phyloP scores from a whole-genome alignment of 1,140 invertebrate species.

The Cyrtorhinus lividipennis region DNA sequence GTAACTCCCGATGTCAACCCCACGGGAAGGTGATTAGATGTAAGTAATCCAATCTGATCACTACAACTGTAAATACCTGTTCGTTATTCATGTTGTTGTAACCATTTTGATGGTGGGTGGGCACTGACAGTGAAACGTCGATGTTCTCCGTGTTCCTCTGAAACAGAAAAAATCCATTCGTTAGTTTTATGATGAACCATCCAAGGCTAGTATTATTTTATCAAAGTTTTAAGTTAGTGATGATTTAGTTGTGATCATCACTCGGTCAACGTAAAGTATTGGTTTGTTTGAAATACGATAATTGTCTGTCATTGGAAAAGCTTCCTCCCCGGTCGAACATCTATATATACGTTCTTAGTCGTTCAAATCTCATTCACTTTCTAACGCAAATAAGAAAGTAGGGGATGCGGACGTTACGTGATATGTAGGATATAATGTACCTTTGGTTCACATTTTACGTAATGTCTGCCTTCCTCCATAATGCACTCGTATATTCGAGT shows the following conservation, averaged over 20 bases:
- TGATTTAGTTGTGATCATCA: too few relatives aligned
- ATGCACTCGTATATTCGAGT: too few relatives aligned
- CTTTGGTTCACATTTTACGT: neutral
- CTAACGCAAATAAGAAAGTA: neutral
- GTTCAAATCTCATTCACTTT: neutral
- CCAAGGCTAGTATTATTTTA: too few relatives aligned
- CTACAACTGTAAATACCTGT: slow-evolving; percentile 14
- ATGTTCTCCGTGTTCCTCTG: slow-evolving; percentile 18
- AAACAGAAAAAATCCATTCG: slow-evolving; percentile 1
- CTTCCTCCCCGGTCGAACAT: neutral
- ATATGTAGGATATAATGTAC: neutral
- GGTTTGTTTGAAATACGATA: too few relatives aligned
- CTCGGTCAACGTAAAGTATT: too few relatives aligned
- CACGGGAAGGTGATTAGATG: too few relatives aligned
- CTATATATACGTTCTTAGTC: neutral
- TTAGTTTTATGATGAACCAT: too few relatives aligned
- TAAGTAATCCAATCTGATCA: too few relatives aligned
- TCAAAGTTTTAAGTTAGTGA: too few relatives aligned
- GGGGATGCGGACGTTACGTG: neutral
- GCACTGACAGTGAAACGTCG: slow-evolving; percentile 17
- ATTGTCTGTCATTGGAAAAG: neutral
- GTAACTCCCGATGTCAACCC: too few relatives aligned
- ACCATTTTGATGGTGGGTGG: slow-evolving; percentile 12
- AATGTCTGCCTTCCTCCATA: too few relatives aligned
- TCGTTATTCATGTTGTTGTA: slow-evolving; percentile 18